Base-by-base conservation (phyloP, 2,113 vertebrate genomes). In the Clarias macrocephalus region DNA sequence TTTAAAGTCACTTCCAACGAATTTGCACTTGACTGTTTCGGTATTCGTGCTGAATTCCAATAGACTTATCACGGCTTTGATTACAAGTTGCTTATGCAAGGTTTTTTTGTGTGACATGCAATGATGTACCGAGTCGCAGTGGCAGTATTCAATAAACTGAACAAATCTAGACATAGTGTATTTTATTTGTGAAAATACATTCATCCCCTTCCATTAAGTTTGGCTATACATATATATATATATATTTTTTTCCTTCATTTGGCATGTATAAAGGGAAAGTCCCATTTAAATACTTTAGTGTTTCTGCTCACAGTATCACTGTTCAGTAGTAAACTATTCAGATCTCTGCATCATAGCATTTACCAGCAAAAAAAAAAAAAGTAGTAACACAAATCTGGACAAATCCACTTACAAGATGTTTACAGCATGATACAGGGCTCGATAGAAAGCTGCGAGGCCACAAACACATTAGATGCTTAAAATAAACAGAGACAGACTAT, bases 121-220 rank as follows among this genome's bases (percentile, higher is more conserved):
- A 92, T 89, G 87, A 68, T 92, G 92, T 91, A 92, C 85, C 80
- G 72, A 54, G 37, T 88, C 91, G 25, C 85, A 90, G 87, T 48
- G 86, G 89, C 84, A 90, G 84, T 89, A 82, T 77, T 91, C 60
- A 88, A 87, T 91, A 91, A 91, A 91, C 57, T 57, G 77, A 87
- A 89, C 84, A 89, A 83, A 87, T 37, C 33, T 85, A 65, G 15
- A 66, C 42, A 87, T 88, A 77, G 73, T 90, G 92, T 93, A 86
- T 90, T 91, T 91, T 91, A 91, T 92, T 93, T 83, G 87, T 80
- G 83, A 91, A 89, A 90, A 86, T 90, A 90, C 89, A 89, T 83
- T 76, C 88, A 84, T 84, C 88, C 23, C 76, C n/a, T 93, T 91
- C 86, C 88, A 68, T 88, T 81, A 90, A 89, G 92, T 93, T 92